Percentiles rank a stretch among this genome's conserved stretches.
Evolutionary conservation across 2,113 vertebrate genomes (phyloP).

Genomic region (Halcyon malimbica): DNA sequence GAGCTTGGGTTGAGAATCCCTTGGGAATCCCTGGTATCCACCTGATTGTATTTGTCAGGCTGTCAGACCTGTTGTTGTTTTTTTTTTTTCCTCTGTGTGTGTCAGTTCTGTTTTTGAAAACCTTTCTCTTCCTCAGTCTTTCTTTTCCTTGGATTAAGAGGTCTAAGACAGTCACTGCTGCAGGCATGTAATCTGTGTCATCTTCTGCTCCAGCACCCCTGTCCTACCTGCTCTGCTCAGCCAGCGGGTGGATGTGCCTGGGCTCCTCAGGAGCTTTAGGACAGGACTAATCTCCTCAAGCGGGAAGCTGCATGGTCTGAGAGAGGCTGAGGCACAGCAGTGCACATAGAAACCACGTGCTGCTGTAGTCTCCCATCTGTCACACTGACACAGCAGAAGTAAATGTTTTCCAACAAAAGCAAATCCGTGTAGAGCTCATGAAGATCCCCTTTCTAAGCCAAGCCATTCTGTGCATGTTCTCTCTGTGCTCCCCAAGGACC

Average conservation of each 20-base stretch:
- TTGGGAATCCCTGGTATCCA: background rate
- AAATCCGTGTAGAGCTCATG: background rate
- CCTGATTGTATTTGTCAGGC: background rate
- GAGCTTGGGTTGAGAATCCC: background rate
- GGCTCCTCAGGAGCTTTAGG: background rate
- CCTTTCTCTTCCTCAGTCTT: background rate
- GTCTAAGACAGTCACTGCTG: background rate
- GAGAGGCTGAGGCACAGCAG: background rate
- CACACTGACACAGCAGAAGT: slow-evolving; percentile 9
- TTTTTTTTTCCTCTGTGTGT: too few relatives aligned
- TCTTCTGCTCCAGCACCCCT: background rate
- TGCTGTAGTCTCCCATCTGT: slow-evolving; percentile 4
- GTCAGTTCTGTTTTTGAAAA: background rate
- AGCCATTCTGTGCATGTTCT: background rate
- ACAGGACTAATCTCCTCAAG: background rate
- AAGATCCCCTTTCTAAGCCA: background rate
- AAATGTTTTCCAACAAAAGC: slow-evolving; percentile 22
- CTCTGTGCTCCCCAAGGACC: background rate
- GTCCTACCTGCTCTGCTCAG: background rate
- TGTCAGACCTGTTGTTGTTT: background rate
- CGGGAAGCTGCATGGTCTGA: background rate
- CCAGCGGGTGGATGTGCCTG: fast-evolving
- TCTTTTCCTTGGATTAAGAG: background rate
- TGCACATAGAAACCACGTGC: background rate
- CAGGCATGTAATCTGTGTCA: background rate